Base-by-base conservation (phyloP, 2,113 vertebrate genomes). In the Plectropomus leopardus region DNA sequence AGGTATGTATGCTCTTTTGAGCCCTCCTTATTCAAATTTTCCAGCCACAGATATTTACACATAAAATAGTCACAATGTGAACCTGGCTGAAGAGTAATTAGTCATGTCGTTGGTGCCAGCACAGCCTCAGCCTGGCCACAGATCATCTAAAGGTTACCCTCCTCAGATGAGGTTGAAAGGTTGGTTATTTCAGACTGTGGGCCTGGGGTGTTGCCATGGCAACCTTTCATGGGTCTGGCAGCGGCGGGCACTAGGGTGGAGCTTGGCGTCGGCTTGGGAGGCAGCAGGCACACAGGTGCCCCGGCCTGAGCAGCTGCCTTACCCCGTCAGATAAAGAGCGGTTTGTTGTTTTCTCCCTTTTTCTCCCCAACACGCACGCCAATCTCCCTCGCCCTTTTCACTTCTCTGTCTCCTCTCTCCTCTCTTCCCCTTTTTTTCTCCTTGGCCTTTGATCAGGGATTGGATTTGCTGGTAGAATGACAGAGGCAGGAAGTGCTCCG, bases 231-330 rank as follows among this genome's bases (percentile, higher is more conserved):
- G 77, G 83, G 24, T 88, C 87, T 94, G 93, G 90, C 92, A 88
- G 71, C 14, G 23, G 57, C 44, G 60, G 86, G 88, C 70, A 63
- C 57, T 32, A 28, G 82, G 93, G 93, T 44, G 92, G 93, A 86
- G 93, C 81, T 93, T 92, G 92, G 91, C 92, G 69, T 68, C 53
- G 15, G 76, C 80, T 76, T 45, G 80, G 61, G 84, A 92, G 88
- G 90, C 91, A 81, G 91, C 88, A 86, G 89, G 93, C 91, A 85
- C 92, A 92, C 92, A 94, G 93, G 93, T 94, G 93, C 93, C 86
- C 89, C 76, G 54, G 88, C 76, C 86, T 42, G 70, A 88, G 89
- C 92, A 92, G 90, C 93, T 93, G 91, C 89, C 92, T 92, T 85
- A n/a, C 88, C 83, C 85, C 60, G 77, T 82, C 87, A 88, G 84